Base-by-base conservation (phyloP, 1,140 invertebrate genomes). In the Venustaconcha ellipsiformis region DNA sequence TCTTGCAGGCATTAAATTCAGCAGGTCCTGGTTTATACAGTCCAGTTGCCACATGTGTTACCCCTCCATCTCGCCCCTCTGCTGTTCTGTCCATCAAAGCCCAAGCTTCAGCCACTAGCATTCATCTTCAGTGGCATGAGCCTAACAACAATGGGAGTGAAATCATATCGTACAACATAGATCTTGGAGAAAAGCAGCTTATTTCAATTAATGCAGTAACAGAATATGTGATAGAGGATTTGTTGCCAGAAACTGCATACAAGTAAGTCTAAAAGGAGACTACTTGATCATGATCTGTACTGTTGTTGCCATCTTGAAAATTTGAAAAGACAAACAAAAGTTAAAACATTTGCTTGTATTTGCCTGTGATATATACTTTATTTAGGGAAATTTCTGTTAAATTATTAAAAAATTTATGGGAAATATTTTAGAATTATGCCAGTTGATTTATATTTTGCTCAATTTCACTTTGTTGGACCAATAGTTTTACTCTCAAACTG, bases 101-200 rank as follows among this genome's bases (percentile, higher is more conserved):
- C 68, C 81, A 81, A 78, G 89, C 93, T 15, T 93, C 93, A 56
- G 93, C 94, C 23, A 94, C 92, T 23, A 92, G 92, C 55, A 92
- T 95, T 18, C 90, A 91, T 1, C 85, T 96, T 23, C 89, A 90
- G 69, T 97, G 95, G 96, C 91, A 93, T 57, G 91, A 92, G 78
- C 95, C 95, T 6, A 87, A 91, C 57, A 88, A 88, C 66, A 94
- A 97, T 89, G 90, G 90, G 48, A 87, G 86, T 79, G 91, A 92
- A 17, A 94, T 97, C 76, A 90, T 92, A 18, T 92, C 93, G 71
- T 96, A 97, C 85, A 93, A 94, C 74, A 93, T 96, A 59, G 94
- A 96, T 74, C 83, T 94, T 26, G 93, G 92, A 30, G 94, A 95
- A 71, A 90, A 91, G 76, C 83, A 83, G 62, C 70, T 84, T 60